A percentile compares a stretch with the other conserved stretches of the same genome.
phyloP scores from a whole-genome alignment of 2,888 invertebrate genomes.

The Tiphia femorata region DNA sequence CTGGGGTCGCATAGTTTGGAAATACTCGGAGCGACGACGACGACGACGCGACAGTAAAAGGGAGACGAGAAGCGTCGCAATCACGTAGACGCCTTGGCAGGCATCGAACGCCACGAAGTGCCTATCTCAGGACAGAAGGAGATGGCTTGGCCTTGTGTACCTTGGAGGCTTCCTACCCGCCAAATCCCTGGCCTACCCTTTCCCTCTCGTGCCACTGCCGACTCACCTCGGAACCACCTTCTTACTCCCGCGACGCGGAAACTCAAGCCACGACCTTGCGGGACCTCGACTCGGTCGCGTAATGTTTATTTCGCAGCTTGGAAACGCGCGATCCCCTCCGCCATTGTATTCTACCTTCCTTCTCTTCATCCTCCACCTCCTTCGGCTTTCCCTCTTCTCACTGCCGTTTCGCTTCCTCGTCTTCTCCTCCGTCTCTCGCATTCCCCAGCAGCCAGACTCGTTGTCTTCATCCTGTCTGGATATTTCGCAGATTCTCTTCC shows the following conservation, averaged over 20 bases:
- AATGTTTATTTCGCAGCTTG: constrained; percentile 30
- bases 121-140: neutral
- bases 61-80: neutral
- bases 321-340: neutral
- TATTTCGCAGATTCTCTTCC: too few species aligned
- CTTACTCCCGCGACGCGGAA: constrained; percentile 6
- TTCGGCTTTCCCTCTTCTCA: neutral
- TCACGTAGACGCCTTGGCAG: constrained; percentile 1
- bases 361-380: neutral
- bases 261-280: neutral
- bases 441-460: neutral
- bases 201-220: too few species aligned
- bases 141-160: constrained; percentile 1
- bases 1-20: constrained; percentile 7
- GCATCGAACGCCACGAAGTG: neutral
- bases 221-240: constrained; percentile 6
- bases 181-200: constrained; percentile 8
- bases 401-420: neutral
- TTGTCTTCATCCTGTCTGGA: neutral
- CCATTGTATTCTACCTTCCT: constrained; percentile 21
- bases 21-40: constrained; percentile 2
- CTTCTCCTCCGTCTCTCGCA: neutral
- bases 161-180: constrained; percentile 1
- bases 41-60: neutral
- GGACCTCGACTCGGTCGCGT: neutral